phyloP scores from a whole-genome alignment of 2,113 vertebrate species.

The Himantopus leucocephalus region DNA sequence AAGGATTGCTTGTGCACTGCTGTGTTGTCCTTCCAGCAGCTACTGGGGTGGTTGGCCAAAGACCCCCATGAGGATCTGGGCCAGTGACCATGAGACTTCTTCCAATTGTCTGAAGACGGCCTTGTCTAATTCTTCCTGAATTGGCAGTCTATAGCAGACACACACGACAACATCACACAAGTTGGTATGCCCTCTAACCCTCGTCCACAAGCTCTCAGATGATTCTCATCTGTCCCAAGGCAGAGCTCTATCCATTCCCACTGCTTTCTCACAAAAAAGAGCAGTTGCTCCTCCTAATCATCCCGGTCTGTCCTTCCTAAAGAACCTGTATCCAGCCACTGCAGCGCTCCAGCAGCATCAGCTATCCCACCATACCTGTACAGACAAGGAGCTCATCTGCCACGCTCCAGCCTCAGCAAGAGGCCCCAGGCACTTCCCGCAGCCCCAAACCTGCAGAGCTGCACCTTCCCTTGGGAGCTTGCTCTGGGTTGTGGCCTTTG shows the following conservation, averaged over 20 bases:
- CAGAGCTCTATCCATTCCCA: background rate
- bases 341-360: background rate
- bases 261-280: background rate
- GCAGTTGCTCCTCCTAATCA: background rate
- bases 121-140: background rate
- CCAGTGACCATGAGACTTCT: background rate
- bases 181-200: background rate
- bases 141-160: background rate
- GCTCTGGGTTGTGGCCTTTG: background rate
- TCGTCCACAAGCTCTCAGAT: background rate
- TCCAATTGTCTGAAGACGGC: background rate
- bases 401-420: background rate
- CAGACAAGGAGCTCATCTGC: background rate
- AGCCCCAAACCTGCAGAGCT: background rate
- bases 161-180: background rate
- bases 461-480: background rate
- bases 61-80: background rate
- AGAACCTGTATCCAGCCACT: background rate
- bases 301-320: background rate
- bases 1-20: background rate
- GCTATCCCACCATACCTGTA: background rate
- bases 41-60: background rate
- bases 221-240: background rate
- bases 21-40: background rate
- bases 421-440: background rate